Evolutionary conservation across 2,797 vertebrate genomes (phyloP), one percentile per base, ranked within the genome.

Genomic region (Onychomys leucogaster): DNA sequence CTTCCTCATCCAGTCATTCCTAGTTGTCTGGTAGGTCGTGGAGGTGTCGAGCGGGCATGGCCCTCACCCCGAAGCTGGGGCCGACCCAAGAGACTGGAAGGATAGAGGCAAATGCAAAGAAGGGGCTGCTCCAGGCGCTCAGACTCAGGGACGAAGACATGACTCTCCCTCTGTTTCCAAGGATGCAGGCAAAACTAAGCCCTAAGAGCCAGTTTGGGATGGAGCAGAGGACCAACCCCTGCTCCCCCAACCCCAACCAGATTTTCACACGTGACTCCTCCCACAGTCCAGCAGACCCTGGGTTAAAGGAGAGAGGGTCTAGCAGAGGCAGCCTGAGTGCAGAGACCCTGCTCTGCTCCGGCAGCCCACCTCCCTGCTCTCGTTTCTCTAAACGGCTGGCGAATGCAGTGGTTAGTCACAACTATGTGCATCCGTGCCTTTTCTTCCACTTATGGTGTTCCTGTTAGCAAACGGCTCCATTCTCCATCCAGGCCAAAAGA

Each of bases 171-270:
- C 63, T 34, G 17, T 12, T 76, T 11, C 43, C 27, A 41, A 19
- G 6, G 1, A 1, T 2, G 4, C 55, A 3, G n/a, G 29, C 69
- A 63, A 46, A 34, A 37, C 71, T 67, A 63, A 52, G 63, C 2
- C 32, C 57, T 25, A 4, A 37, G 59, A 43, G 21, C 25, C n/a
- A 21, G 32, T 41, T 6, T 49, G 34, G 16, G 55, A 76, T 34
- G 23, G 84, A 59, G 67, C 23, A 5, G 5, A 90, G 16, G 8
- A n/a, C 34, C 7, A 19, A 3, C 0, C 13, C 25, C 52, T 16
- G 4, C 32, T 34, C 3, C 9, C 23, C 0, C 6, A 32, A 29
- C 71, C 5, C 4, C 32, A 25, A 0, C 5, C 0, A 0, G 2
- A 67, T 27, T 73, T 49, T 71, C 21, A 69, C 19, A 2, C n/a